Evolutionary conservation across 2,113 vertebrate genomes (phyloP).

Genomic region (Climacteris rufus): DNA sequence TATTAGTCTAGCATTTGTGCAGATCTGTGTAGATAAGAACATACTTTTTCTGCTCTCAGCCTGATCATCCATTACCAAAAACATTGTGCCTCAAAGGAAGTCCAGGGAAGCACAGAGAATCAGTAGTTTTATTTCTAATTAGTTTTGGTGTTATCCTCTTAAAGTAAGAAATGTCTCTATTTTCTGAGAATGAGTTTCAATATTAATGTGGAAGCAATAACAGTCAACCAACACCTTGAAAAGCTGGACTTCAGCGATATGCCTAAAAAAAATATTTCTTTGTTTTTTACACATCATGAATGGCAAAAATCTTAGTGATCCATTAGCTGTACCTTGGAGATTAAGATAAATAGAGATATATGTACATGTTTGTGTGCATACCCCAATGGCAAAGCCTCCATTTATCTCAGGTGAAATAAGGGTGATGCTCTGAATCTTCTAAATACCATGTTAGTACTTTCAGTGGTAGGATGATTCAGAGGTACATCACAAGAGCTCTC

Average conservation of each 20-base stretch:
- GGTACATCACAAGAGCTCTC: background rate
- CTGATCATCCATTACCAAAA: background rate
- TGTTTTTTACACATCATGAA: background rate
- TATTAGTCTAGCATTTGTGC: background rate
- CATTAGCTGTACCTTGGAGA: background rate
- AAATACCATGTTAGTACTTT: background rate
- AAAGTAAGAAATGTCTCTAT: background rate
- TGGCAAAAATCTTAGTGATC: background rate
- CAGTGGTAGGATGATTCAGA: background rate
- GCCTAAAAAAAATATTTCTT: background rate
- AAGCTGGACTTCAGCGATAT: background rate
- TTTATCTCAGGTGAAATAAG: background rate
- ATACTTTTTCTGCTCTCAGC: background rate
- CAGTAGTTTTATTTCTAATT: background rate
- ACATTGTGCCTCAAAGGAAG: background rate
- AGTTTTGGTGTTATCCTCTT: background rate
- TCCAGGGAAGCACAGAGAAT: background rate
- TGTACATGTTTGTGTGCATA: background rate
- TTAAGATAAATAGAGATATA: background rate
- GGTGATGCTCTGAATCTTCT: background rate
- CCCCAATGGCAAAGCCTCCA: background rate
- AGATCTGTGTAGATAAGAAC: background rate
- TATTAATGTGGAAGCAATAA: background rate
- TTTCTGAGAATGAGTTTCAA: background rate
- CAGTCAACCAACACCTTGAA: background rate